Base-by-base conservation (phyloP, 1,140 invertebrate species). In the Latrodectus geometricus region DNA sequence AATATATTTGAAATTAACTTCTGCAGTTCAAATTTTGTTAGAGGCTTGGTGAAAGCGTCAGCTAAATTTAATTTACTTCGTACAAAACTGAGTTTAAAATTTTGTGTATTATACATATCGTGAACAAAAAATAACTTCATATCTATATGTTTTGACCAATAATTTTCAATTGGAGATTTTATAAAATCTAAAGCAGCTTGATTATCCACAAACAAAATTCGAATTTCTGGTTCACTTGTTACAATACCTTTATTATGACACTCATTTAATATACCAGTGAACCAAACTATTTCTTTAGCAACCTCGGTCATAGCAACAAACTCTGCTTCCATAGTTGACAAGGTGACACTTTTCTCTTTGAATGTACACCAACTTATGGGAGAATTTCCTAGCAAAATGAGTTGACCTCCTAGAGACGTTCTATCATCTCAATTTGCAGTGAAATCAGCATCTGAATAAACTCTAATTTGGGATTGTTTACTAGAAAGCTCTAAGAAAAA, bases 221-320 rank as follows among this genome's bases (percentile, higher is more conserved):
- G 35, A 5, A n/a, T 75, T 75, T 75, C 49, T n/a, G 17, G 9
- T n/a, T 48, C 14, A n/a, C 5, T 20, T 17, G 4, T 49, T 8
- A 75, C 14, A 15, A 75, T 14, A 75, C 50, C 49, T 49, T 75
- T 75, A 50, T 35, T 5, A 5, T 5, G 35, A 78, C 70, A 72
- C 48, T 86, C 83, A 48, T 49, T 17, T n/a, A 87, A 8, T 54
- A 88, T 79, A 17, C 54, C 20, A 48, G 81, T 75, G 21, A 91
- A 70, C 86, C 88, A 90, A 8, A 90, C 76, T 88, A 90, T 90
- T 89, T 35, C 90, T 90, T 74, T 91, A 61, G 80, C 90, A 70
- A 90, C 89, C 88, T 90, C 90, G 73, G 90, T 89, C 79, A 90
- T 82, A n/a, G 89, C 88, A 80, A 91, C 90, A 82, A 90, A 91